Evolutionary conservation across 2,797 vertebrate species (phyloP).

Genomic region (Sorex maritimensis): DNA sequence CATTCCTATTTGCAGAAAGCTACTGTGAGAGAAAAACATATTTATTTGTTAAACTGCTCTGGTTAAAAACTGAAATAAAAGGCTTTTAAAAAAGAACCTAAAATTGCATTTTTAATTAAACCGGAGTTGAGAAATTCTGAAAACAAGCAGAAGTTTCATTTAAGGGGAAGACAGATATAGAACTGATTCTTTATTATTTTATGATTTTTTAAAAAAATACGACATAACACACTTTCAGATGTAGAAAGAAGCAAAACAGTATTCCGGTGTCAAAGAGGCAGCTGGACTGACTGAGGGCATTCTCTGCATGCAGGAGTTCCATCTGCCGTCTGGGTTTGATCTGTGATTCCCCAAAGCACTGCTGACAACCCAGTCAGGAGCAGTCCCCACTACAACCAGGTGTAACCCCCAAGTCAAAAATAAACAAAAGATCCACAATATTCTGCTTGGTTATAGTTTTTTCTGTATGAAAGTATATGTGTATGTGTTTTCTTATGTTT

Average conservation of each 20-base stretch:
- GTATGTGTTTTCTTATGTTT: conserved; percentile 17
- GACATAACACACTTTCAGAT: conserved; percentile 33
- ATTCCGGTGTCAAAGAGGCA: background rate
- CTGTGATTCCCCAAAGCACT: too few species aligned
- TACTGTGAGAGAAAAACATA: conserved; percentile 43
- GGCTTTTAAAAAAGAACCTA: background rate
- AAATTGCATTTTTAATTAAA: conserved; percentile 42
- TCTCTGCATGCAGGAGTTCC: too few species aligned
- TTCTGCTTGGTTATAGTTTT: background rate
- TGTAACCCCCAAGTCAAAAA: too few species aligned
- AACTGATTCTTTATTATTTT: conserved; percentile 2
- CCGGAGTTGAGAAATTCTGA: conserved; percentile 30
- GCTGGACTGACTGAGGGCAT: too few species aligned
- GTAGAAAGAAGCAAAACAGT: conserved; percentile 58
- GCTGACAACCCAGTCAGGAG: too few species aligned
- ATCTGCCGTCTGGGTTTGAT: too few species aligned
- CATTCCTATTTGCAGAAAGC: conserved; percentile 49
- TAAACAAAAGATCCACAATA: background rate
- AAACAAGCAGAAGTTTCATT: background rate
- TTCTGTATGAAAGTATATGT: conserved; percentile 7
- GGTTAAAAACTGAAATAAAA: conserved; percentile 1
- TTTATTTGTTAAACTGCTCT: conserved; percentile 41
- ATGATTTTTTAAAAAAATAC: conserved; percentile 40
- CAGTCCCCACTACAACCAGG: too few species aligned
- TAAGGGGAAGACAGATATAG: background rate